Percentiles rank a stretch among this genome's conserved stretches.
These are phyloP conservation scores for Campoplex nolae DNA, from an alignment of 2,888 invertebrate species.

Conservation along the genomic window DNA sequence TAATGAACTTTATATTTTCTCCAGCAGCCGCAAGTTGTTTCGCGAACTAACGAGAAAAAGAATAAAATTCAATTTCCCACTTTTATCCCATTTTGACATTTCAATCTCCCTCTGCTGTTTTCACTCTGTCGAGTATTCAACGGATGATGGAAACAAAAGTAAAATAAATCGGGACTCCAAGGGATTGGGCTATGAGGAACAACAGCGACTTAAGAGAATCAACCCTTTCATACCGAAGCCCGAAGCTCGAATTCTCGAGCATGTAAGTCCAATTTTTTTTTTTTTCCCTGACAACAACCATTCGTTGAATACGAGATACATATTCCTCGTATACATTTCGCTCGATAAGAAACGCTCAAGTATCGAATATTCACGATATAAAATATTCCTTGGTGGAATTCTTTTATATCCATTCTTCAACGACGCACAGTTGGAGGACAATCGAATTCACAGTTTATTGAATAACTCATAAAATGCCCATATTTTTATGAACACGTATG, in stretches of 20 bases:
- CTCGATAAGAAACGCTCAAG: neutral
- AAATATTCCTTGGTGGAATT: neutral
- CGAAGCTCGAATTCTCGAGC: no score
- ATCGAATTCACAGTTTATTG: neutral
- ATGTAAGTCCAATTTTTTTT: neutral
- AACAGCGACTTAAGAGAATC: neutral
- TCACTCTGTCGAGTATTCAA: neutral
- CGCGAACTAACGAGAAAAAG: neutral
- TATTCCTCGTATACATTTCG: neutral
- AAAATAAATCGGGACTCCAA: neutral
- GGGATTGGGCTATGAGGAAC: neutral
- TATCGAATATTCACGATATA: neutral
- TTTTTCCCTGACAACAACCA: neutral
- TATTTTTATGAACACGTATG: neutral
- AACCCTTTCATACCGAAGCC: neutral
- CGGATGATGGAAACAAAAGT: neutral
- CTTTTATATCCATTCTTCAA: neutral
- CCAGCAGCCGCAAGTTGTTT: no score
- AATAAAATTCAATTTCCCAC: slow-evolving; percentile 23
- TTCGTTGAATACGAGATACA: neutral
- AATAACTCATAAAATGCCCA: neutral
- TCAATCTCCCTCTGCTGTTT: slow-evolving; percentile 28
- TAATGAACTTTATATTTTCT: neutral
- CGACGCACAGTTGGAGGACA: neutral
- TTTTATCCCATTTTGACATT: slow-evolving; percentile 43